Base-by-base conservation (phyloP, 1,140 invertebrate genomes). In the Hestina assimilis region DNA sequence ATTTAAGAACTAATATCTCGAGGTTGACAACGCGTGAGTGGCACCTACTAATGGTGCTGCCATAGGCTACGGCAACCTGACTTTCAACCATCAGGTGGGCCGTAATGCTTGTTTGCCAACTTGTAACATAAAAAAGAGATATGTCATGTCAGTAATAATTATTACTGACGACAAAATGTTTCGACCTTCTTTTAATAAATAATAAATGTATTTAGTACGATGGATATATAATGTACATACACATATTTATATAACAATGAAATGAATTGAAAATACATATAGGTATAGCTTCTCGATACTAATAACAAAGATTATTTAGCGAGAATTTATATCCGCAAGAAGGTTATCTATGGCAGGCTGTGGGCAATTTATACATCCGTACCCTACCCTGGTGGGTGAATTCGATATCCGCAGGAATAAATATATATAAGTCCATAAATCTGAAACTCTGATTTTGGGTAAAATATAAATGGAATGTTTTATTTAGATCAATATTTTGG, bases 291-390 rank as follows among this genome's bases (percentile, higher is more conserved):
- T 31, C 28, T 38, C 14, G 19, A 8, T 19, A 38, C 15, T 75
- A 77, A 79, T 79, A 79, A 77, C 70, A 67, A 75, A 79, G 74
- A 79, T 79, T 79, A 79, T 77, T 72, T 75, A 76, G 52, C 63
- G 59, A 9, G 43, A 53, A 59, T 53, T 59, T 59, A 59, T 59
- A 50, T 51, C 19, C 17, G 57, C 43, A 43, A 58, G 63, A 56
- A 64, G 69, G 69, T 75, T 72, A 78, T 78, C 75, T 80, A 80
- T 74, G 56, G 64, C 55, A 50, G 69, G 65, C 56, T 59, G 63
- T 21, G 46, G 23, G 55, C 56, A 62, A 80, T 80, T 80, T 77
- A 80, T 80, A 77, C 40, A 63, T 72, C 69, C 74, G 64, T 56
- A 65, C 66, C 62, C 66, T 40, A 43, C 52, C 51, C 56, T 54